Conservation (phyloP, 2,888 invertebrate genomes). For the Apoda limacodes region DNA sequence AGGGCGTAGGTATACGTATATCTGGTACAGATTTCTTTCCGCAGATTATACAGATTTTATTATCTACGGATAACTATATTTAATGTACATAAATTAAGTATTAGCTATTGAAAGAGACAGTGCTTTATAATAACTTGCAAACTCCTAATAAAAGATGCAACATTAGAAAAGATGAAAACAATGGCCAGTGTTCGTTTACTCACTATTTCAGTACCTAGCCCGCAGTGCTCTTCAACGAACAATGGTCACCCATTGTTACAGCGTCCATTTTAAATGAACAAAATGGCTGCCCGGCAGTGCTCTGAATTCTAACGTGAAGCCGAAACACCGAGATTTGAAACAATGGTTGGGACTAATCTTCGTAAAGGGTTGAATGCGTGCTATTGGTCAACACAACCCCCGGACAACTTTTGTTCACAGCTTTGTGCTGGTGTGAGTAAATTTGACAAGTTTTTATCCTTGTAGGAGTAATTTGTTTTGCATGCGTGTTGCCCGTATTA, state of each 20-base stretch:
- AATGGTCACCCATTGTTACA: constrained; percentile 58
- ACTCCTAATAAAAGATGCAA: constrained; percentile 37
- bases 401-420: constrained; percentile 26
- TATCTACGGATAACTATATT: too few relatives aligned
- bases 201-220: constrained; percentile 41
- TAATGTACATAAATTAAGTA: too few relatives aligned
- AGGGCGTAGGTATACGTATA: too few relatives aligned
- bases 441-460: too few relatives aligned
- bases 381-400: constrained; percentile 63
- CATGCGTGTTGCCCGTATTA: too few relatives aligned
- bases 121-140: not conserved
- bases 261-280: constrained; percentile 68
- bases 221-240: constrained; percentile 44
- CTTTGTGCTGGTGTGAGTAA: constrained; percentile 28
- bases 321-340: constrained; percentile 53
- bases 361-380: constrained; percentile 62
- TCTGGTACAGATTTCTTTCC: too few relatives aligned
- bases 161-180: constrained; percentile 57
- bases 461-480: too few relatives aligned
- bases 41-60: too few relatives aligned
- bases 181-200: constrained; percentile 45
- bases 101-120: too few relatives aligned
- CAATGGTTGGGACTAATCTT: constrained; percentile 57
- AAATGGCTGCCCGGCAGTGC: constrained; percentile 51
- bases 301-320: constrained; percentile 43